These are phyloP conservation scores for Sebastes variabilis DNA, from an alignment of 2,797 vertebrate genomes.

Conservation along the genomic window DNA sequence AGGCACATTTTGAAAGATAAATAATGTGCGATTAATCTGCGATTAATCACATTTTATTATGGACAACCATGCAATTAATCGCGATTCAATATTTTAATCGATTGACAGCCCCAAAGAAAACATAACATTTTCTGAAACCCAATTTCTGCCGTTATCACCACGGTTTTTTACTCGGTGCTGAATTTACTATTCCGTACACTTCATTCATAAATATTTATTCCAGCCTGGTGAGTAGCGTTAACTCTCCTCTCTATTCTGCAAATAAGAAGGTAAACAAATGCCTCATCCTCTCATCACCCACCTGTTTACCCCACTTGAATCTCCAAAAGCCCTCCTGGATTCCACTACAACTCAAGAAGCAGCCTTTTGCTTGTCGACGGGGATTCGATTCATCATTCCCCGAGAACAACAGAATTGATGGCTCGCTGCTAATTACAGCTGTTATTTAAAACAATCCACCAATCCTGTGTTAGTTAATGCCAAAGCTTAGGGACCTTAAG, in stretches of 20 bases:
- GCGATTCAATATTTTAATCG: too few species aligned
- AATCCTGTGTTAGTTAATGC: neutral
- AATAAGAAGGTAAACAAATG: constrained; percentile 9
- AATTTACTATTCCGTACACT: neutral
- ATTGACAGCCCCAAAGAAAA: neutral
- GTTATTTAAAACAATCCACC: neutral
- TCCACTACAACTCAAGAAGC: neutral
- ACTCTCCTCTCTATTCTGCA: neutral
- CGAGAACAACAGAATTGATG: neutral
- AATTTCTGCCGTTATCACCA: neutral
- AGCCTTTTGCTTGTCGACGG: neutral
- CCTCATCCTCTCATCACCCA: neutral
- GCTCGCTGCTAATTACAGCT: neutral
- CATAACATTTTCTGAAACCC: neutral
- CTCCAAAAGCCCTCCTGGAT: neutral
- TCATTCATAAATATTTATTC: neutral
- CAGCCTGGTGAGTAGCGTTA: neutral
- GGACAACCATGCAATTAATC: too few species aligned
- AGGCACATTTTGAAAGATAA: too few species aligned
- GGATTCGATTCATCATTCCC: neutral
- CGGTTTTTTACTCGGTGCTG: neutral
- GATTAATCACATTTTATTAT: too few species aligned
- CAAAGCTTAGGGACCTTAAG: neutral
- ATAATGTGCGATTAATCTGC: too few species aligned
- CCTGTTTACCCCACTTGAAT: constrained; percentile 3